Evolutionary conservation across 2,888 invertebrate species (phyloP).

Genomic region (Drosophila austrosaltans): DNA sequence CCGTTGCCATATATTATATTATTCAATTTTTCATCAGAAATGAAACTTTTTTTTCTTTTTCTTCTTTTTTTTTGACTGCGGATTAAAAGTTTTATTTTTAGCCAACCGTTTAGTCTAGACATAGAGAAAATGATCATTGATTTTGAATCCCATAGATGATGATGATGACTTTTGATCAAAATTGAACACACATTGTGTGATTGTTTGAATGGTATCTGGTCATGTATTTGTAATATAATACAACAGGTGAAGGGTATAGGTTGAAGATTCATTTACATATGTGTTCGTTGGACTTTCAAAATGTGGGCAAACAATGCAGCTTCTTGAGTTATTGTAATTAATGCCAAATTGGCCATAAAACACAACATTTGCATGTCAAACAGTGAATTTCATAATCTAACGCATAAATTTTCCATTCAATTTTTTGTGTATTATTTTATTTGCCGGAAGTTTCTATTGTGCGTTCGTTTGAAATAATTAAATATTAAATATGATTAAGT

Average conservation of each 20-base stretch:
- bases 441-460: slow-evolving; percentile 71
- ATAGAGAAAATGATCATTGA: background rate
- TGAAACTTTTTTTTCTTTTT: no score
- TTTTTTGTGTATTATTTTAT: slow-evolving; percentile 5
- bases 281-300: slow-evolving; percentile 50
- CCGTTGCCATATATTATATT: no score
- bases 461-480: slow-evolving; percentile 71
- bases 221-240: slow-evolving; percentile 30
- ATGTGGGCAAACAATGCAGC: slow-evolving; percentile 28
- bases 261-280: slow-evolving; percentile 48
- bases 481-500: slow-evolving; percentile 75
- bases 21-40: no score
- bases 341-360: slow-evolving; percentile 76
- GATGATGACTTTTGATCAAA: background rate
- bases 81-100: slow-evolving; percentile 4
- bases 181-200: slow-evolving; percentile 13
- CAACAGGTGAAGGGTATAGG: slow-evolving; percentile 55
- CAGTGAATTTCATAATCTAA: slow-evolving; percentile 57
- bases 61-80: no score
- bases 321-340: slow-evolving; percentile 70
- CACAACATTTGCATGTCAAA: slow-evolving; percentile 78
- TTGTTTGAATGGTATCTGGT: slow-evolving; percentile 7
- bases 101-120: background rate
- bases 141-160: background rate
- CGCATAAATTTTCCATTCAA: slow-evolving; percentile 46